Evolutionary conservation across 2,113 vertebrate species (phyloP).

Genomic region (Datnioides undecimradiatus): DNA sequence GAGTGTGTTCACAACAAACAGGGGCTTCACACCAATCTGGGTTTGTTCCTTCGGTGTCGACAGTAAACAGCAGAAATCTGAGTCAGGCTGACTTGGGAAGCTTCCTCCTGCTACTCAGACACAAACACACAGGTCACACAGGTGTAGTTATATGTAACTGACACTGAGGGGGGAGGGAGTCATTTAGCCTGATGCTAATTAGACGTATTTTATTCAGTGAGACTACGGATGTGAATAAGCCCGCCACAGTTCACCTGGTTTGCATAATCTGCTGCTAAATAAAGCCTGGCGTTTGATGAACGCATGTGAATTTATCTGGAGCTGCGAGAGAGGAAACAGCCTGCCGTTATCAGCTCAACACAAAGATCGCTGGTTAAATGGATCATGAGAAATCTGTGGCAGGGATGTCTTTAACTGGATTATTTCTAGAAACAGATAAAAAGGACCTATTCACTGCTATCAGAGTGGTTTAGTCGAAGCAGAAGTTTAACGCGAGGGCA

Average conservation of each 20-base stretch:
- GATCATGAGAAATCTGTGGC: neutral
- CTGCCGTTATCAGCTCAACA: neutral
- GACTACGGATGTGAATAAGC: neutral
- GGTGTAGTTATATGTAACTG: too few relatives aligned
- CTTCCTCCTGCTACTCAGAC: too few relatives aligned
- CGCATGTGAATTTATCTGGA: neutral
- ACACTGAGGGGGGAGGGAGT: too few relatives aligned
- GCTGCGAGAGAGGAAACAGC: neutral
- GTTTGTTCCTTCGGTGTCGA: neutral
- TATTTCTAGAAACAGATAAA: neutral
- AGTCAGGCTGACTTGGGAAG: neutral
- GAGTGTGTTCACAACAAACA: constrained; percentile 50
- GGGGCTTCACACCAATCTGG: neutral
- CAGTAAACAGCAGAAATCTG: neutral
- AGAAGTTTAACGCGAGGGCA: too few relatives aligned
- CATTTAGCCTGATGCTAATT: neutral
- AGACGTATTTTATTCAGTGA: neutral
- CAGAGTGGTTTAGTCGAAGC: too few relatives aligned
- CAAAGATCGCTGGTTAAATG: neutral
- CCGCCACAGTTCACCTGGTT: neutral
- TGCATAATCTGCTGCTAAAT: neutral
- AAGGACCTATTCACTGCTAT: too few relatives aligned
- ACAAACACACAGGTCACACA: too few relatives aligned
- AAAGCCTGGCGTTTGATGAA: neutral
- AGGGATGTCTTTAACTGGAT: neutral